A percentile compares a stretch with the other conserved stretches of the same genome.
phyloP scores from a whole-genome alignment of 2,797 vertebrate species.

The Dallia pectoralis region DNA sequence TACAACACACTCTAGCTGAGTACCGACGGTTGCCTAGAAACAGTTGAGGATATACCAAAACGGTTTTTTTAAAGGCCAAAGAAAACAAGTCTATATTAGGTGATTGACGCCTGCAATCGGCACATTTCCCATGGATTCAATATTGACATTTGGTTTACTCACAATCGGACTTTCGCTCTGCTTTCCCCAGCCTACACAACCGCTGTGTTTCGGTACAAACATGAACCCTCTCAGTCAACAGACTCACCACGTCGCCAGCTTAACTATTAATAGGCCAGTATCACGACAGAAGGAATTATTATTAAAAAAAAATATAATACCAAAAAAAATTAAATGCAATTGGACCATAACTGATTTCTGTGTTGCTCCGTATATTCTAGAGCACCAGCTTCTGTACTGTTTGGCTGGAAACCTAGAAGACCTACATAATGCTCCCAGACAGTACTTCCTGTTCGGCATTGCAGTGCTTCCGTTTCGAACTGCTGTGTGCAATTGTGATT shows the following conservation, averaged over 20 bases:
- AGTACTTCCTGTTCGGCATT: conserved; percentile 32
- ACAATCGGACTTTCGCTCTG: conserved; percentile 14
- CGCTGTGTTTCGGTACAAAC: conserved; percentile 40
- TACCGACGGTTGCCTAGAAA: conserved; percentile 50
- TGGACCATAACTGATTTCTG: conserved; percentile 31
- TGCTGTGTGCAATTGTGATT: conserved; percentile 29
- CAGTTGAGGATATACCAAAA: conserved; percentile 24
- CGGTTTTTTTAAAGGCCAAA: conserved; percentile 18
- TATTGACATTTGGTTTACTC: neutral
- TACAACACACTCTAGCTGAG: conserved; percentile 23
- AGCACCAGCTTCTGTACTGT: neutral
- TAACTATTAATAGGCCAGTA: neutral
- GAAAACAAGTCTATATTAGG: neutral
- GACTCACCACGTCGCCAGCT: conserved; percentile 12
- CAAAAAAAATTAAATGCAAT: neutral
- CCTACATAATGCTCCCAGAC: conserved; percentile 1
- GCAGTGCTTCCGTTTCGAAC: conserved; percentile 15
- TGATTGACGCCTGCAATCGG: neutral
- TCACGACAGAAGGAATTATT: conserved; percentile 3
- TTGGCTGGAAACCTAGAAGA: conserved; percentile 7
- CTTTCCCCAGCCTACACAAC: conserved; percentile 3
- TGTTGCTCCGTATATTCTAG: conserved; percentile 32
- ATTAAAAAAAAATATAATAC: conserved; percentile 5
- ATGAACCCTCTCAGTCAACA: neutral
- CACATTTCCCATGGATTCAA: conserved; percentile 23